Evolutionary conservation across 2,797 vertebrate species (phyloP), one percentile per base, ranked within the genome.

Genomic region (Pantherophis vulpinus): DNA sequence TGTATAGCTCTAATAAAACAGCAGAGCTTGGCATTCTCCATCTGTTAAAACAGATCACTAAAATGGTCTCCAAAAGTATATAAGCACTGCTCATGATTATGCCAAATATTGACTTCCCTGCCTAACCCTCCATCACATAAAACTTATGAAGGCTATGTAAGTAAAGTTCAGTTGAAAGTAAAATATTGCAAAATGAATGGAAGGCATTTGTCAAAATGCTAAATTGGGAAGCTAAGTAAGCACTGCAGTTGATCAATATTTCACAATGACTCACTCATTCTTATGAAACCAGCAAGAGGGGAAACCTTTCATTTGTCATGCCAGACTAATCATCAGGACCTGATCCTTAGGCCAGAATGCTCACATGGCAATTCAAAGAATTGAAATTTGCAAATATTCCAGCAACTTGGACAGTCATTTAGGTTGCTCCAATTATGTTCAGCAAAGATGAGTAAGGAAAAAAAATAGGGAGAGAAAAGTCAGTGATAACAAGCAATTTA

Each of bases 191-290:
- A 97, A 97, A 97, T 95, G 97, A 97, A 96, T 96, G 95, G 96
- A 97, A 95, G 96, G 92, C 97, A 97, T 96, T 97, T 97, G 96
- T 97, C 96, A 97, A 97, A 97, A 97, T 96, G 96, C 96, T 97
- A 97, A 97, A 97, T 97, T 97, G 95, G 96, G 95, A 96, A 97
- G 93, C 96, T 97, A 96, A 96, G 94, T 94, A 97, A 96, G 96
- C 91, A 66, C 47, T 88, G 96, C 94, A 97, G 96, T 96, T 97
- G 96, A 97, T 96, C 96, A 96, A 96, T 96, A 96, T 96, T 96
- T 97, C 94, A 95, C 95, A 96, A 96, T 96, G 96, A 97, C 96
- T 93, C 97, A 97, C 96, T 96, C 94, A 96, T 96, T 96, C 95
- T 96, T 95, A 96, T 96, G 96, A 96, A 93, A 96, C 83, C 83